Conservation (phyloP, 2,888 invertebrate species). For the Iphiclides podalirius region DNA sequence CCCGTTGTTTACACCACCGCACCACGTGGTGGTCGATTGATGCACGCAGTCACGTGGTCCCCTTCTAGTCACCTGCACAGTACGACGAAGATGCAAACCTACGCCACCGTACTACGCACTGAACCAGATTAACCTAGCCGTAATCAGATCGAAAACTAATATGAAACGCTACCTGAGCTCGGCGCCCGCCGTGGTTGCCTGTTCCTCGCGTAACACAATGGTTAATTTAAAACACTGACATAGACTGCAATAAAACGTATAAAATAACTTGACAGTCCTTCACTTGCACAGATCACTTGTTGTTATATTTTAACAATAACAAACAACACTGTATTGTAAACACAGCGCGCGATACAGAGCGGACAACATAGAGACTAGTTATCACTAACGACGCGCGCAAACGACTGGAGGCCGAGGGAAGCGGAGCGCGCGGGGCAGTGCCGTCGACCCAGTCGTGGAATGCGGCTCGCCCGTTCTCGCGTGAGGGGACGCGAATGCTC, state of each 20-base stretch:
- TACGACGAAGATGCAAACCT: slow-evolving; percentile 35
- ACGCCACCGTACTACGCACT: slow-evolving; percentile 32
- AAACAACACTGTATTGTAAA: slow-evolving; percentile 70
- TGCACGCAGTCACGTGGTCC: slow-evolving; percentile 65
- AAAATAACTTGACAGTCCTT: slow-evolving; percentile 42
- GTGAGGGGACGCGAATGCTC: slow-evolving; percentile 37
- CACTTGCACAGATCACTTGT: slow-evolving; percentile 57
- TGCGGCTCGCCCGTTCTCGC: slow-evolving; percentile 71
- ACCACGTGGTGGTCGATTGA: slow-evolving; percentile 68
- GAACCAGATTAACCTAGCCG: slow-evolving; percentile 47
- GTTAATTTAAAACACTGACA: slow-evolving; percentile 35
- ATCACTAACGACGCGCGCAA: slow-evolving; percentile 65
- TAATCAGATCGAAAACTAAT: slow-evolving; percentile 67
- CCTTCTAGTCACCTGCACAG: slow-evolving; percentile 47
- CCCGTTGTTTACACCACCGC: slow-evolving; percentile 64
- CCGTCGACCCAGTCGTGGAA: slow-evolving; percentile 74
- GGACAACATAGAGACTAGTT: slow-evolving; percentile 47
- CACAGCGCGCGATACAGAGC: slow-evolving; percentile 61
- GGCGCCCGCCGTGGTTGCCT: slow-evolving; percentile 67
- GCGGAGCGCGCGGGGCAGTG: slow-evolving; percentile 51
- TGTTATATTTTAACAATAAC: slow-evolving; percentile 51
- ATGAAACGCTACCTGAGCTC: slow-evolving; percentile 71
- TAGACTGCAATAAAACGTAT: slow-evolving; percentile 33
- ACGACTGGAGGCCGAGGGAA: slow-evolving; percentile 48
- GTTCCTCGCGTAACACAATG: slow-evolving; percentile 53